A percentile compares a stretch with the other conserved stretches of the same genome.
Conservation (phyloP, 1,140 invertebrate species). For the Lordiphosa mommai region DNA sequence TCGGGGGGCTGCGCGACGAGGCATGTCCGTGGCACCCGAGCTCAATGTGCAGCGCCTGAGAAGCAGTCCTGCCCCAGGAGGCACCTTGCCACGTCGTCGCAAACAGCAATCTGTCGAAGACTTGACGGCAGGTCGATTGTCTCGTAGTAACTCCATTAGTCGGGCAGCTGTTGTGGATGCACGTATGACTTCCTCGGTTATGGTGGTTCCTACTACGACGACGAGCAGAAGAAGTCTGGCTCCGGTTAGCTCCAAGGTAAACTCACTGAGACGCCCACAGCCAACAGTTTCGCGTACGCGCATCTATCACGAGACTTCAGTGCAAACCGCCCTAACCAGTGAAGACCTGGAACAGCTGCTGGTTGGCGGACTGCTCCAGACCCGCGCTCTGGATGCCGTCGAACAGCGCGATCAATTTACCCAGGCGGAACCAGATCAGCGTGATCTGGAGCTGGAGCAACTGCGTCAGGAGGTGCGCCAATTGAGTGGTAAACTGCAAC, state of each 20-base stretch:
- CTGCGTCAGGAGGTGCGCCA: constrained; percentile 82
- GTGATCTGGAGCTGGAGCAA: constrained; percentile 83
- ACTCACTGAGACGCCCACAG: constrained; percentile 47
- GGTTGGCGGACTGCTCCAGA: constrained; percentile 81
- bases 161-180: constrained; percentile 53
- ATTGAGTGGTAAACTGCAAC: constrained; percentile 79
- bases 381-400: constrained; percentile 78
- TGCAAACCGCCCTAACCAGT: constrained; percentile 87
- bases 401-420: constrained; percentile 82
- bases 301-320: constrained; percentile 88
- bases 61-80: constrained; percentile 79
- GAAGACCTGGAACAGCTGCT: constrained; percentile 86
- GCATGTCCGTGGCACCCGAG: constrained; percentile 62
- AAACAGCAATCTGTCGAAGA: constrained; percentile 82
- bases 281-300: constrained; percentile 80
- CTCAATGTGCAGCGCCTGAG: constrained; percentile 67
- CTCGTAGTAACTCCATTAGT: constrained; percentile 79
- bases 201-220: constrained; percentile 56
- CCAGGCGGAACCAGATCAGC: constrained; percentile 84
- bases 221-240: constrained; percentile 44
- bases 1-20: constrained; percentile 35
- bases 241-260: constrained; percentile 66
- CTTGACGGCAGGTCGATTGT: constrained; percentile 67
- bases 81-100: constrained; percentile 87
- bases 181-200: constrained; percentile 79